Evolutionary conservation across 2,113 vertebrate genomes (phyloP), one percentile per base, ranked within the genome.

Genomic region (Oncorhynchus tshawytscha): DNA sequence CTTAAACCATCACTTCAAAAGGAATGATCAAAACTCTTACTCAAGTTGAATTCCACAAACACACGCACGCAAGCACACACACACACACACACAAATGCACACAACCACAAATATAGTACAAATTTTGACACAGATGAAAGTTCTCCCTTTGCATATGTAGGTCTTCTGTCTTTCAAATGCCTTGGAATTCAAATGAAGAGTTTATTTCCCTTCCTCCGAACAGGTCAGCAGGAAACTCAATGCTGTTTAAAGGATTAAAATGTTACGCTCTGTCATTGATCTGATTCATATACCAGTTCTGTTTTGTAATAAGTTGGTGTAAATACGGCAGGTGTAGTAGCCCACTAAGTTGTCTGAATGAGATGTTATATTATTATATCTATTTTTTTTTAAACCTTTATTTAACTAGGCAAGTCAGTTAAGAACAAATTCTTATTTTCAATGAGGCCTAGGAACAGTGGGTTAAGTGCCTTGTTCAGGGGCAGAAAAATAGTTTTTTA

Each of bases 141-240:
- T 62, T 62, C n/a, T 8, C 59, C 59, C 18, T 22, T 22, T 62
- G 59, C 9, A 62, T 7, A 24, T 22, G 9, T 22, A 57, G 20
- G n/a, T 22, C 59, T 62, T 76, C 62, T 74, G 67, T 74, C 57
- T 81, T 70, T 15, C 54, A 67, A 78, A 76, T 64, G 74, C 75
- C 71, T 82, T 82, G 85, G 73, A 75, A 75, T 80, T 70, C 77
- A 73, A 49, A 73, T 82, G 71, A 82, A 31, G 74, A 73, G 76
- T 73, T 67, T 86, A 83, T 85, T 87, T 89, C 87, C 83, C 12
- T 86, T 89, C 82, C 20, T 18, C 20, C 18, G 12, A 16, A 18
- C 34, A 29, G 70, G 74, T 82, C 78, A 70, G 75, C 85, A 82
- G 79, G 45, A 73, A 72, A 85, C 78, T 78, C 73, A 78, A 78